Conservation (phyloP, 2,888 invertebrate genomes). For the Eumerus sabulonum region DNA sequence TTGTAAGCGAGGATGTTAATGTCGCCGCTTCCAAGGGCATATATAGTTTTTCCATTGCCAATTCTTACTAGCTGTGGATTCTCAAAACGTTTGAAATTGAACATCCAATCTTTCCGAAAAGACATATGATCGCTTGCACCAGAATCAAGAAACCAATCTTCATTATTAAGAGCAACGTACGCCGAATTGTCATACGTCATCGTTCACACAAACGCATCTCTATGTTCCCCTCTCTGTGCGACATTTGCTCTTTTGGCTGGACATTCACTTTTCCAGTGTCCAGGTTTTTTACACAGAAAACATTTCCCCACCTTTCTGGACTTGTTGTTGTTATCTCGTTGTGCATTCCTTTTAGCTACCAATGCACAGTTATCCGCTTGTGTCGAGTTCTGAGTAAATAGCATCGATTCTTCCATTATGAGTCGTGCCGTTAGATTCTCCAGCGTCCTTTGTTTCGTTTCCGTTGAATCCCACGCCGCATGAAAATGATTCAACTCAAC, state of each 20-base stretch:
- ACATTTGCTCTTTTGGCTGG: no score
- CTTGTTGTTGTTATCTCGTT: no score
- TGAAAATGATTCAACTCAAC: background rate
- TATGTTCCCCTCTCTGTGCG: no score
- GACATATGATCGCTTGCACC: conserved; percentile 32
- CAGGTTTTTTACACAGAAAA: no score
- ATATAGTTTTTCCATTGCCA: conserved; percentile 48
- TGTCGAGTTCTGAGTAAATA: background rate
- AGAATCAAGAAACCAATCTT: conserved; percentile 9
- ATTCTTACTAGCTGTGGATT: no score
- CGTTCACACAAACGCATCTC: no score
- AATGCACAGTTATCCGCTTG: background rate
- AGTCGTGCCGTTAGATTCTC: background rate
- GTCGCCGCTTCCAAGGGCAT: conserved; percentile 47
- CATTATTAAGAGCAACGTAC: no score
- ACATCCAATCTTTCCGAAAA: conserved; percentile 13
- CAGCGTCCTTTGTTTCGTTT: background rate
- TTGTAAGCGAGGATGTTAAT: conserved; percentile 62
- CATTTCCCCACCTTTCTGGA: no score
- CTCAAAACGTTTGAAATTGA: no score
- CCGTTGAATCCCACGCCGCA: background rate
- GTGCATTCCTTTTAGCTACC: background rate
- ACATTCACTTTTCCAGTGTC: no score
- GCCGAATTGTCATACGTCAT: no score
- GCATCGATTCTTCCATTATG: background rate